Evolutionary conservation across 2,797 vertebrate species (phyloP).

Genomic region (Phataginus tricuspis): DNA sequence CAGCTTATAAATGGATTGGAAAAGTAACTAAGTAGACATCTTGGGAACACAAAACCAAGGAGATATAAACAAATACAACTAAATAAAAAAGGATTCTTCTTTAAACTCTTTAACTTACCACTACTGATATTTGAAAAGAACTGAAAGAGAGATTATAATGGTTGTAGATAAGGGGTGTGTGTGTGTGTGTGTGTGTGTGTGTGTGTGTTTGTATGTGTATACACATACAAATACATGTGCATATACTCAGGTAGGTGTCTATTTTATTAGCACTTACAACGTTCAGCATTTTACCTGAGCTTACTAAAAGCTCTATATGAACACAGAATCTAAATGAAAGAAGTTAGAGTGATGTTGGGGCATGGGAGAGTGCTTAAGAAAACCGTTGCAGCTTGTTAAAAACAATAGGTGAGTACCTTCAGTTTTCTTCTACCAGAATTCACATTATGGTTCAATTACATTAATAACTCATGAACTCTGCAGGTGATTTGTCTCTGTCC

Average conservation of each 20-base stretch:
- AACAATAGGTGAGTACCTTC: not conserved
- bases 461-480: not conserved
- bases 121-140: not conserved
- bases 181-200: not conserved
- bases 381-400: not conserved
- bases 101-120: slow-evolving; percentile 33
- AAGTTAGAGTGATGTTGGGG: not conserved
- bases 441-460: not conserved
- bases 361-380: not conserved
- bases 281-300: not conserved
- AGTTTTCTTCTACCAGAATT: not conserved
- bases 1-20: slow-evolving; percentile 68
- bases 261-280: not conserved
- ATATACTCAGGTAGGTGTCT: not conserved
- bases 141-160: not conserved
- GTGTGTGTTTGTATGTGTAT: rapidly evolving
- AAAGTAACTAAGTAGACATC: slow-evolving; percentile 75
- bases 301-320: not conserved
- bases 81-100: slow-evolving; percentile 53
- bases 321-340: not conserved
- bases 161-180: not conserved
- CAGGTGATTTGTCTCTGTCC: not conserved
- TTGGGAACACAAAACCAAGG: slow-evolving; percentile 74
- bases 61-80: slow-evolving; percentile 75
- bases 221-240: rapidly evolving